These are phyloP conservation scores for Scolopax rusticola DNA, from an alignment of 2,797 vertebrate species.

Conservation along the genomic window DNA sequence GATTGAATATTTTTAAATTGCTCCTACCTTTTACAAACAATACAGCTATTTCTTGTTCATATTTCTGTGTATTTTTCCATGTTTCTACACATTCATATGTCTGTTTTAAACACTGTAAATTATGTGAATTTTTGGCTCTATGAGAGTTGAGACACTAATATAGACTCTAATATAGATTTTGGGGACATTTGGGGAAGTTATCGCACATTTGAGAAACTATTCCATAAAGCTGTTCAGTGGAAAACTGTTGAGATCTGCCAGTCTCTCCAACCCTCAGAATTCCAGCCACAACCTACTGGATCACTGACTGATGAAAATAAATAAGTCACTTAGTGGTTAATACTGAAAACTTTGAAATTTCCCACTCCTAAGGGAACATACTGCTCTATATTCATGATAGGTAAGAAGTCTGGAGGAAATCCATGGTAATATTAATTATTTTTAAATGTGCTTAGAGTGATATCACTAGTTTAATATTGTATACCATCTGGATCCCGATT, in stretches of 20 bases:
- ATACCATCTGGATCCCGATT: constrained; percentile 53
- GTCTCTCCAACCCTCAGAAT: not conserved
- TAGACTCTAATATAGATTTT: not conserved
- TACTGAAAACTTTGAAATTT: constrained; percentile 20
- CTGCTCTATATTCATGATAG: constrained; percentile 40
- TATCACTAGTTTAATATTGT: constrained; percentile 37
- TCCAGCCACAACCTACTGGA: not conserved
- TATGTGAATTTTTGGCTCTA: not conserved
- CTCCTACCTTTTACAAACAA: not conserved
- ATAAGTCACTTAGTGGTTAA: not conserved
- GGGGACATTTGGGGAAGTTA: not conserved
- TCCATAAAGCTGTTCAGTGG: not conserved
- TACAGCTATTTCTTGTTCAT: not conserved
- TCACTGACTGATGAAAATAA: not conserved
- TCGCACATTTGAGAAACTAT: not conserved
- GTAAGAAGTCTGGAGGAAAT: constrained; percentile 44
- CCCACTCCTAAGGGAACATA: not conserved
- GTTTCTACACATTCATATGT: not conserved
- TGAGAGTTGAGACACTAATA: not conserved
- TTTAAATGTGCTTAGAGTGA: constrained; percentile 47
- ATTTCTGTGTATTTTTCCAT: not conserved
- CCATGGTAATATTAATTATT: constrained; percentile 62
- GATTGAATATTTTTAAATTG: not conserved
- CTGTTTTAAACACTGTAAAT: not conserved
- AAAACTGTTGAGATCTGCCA: not conserved